phyloP scores from a whole-genome alignment of 2,888 invertebrate genomes.

The Ochropacha duplaris region DNA sequence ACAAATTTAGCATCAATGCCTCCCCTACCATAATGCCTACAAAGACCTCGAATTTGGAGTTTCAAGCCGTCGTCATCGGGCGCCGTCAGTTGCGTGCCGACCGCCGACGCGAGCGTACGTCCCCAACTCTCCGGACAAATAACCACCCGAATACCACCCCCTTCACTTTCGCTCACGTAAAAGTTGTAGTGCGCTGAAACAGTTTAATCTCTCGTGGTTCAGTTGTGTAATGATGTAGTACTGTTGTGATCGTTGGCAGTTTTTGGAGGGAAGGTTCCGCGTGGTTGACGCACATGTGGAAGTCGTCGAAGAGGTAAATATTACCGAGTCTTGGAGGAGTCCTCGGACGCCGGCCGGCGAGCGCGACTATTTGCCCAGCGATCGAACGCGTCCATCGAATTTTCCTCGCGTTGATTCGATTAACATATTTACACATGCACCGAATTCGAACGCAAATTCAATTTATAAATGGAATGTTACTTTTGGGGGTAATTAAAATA shows the following conservation, averaged over 20 bases:
- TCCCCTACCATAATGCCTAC: too few species aligned
- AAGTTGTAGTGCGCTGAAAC: slow-evolving; percentile 45
- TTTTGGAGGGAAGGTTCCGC: slow-evolving; percentile 49
- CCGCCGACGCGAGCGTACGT: slow-evolving; percentile 60
- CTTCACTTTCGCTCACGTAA: slow-evolving; percentile 41
- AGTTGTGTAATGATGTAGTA: slow-evolving; percentile 49
- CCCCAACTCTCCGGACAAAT: slow-evolving; percentile 18
- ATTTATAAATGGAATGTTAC: neutral
- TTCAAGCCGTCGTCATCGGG: slow-evolving; percentile 48
- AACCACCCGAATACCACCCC: slow-evolving; percentile 20
- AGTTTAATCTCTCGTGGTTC: slow-evolving; percentile 25
- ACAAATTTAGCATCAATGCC: too few species aligned
- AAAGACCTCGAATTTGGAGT: slow-evolving; percentile 68
- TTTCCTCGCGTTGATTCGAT: slow-evolving; percentile 30
- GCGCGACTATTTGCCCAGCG: slow-evolving; percentile 40
- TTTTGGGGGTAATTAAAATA: neutral
- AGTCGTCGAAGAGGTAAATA: slow-evolving; percentile 69
- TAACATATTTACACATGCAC: slow-evolving; percentile 32
- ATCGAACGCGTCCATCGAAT: slow-evolving; percentile 30
- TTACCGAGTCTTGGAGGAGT: slow-evolving; percentile 19
- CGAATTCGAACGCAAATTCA: slow-evolving; percentile 5
- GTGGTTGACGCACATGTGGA: slow-evolving; percentile 36
- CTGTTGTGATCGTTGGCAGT: slow-evolving; percentile 39
- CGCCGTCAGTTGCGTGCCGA: slow-evolving; percentile 65
- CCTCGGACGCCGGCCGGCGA: slow-evolving; percentile 33